Conservation (phyloP, 1,140 invertebrate species). For the Lycorma delicatula region DNA sequence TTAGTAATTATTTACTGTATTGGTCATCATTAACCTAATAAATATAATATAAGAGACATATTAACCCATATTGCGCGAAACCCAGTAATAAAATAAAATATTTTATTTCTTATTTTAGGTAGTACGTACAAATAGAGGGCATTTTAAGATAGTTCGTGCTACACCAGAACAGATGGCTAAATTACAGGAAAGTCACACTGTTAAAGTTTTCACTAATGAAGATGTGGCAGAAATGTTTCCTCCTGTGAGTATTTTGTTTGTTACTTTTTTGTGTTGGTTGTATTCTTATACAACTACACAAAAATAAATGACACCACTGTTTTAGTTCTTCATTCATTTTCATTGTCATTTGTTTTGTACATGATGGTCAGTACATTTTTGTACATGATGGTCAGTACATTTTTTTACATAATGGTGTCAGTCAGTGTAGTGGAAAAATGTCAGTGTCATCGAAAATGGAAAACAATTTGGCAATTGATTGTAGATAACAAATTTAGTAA, state of each 20-base stretch:
- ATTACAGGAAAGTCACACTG: conserved; percentile 20
- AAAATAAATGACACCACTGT: neutral
- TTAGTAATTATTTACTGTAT: no score
- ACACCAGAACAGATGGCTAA: conserved; percentile 21
- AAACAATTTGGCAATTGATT: no score
- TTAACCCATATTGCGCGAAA: no score
- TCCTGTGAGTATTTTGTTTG: conserved; percentile 11
- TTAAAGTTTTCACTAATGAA: conserved; percentile 25
- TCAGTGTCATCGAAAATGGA: no score
- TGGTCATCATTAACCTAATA: no score
- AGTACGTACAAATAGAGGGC: conserved; percentile 11
- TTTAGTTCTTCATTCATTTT: conserved; percentile 5
- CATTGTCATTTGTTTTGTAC: no score
- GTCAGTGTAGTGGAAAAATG: no score
- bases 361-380: no score
- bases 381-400: no score
- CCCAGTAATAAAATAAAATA: neutral
- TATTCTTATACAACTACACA: neutral
- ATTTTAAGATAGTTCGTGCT: conserved; percentile 20
- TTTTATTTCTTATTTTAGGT: neutral
- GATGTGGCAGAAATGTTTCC: conserved; percentile 17
- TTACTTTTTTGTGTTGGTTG: neutral
- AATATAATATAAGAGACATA: neutral
- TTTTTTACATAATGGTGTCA: no score
- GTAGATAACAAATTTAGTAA: no score